Percentiles rank a stretch among this genome's conserved stretches.
phyloP scores from a whole-genome alignment of 2,113 vertebrate species.

The Neotoma lepida region DNA sequence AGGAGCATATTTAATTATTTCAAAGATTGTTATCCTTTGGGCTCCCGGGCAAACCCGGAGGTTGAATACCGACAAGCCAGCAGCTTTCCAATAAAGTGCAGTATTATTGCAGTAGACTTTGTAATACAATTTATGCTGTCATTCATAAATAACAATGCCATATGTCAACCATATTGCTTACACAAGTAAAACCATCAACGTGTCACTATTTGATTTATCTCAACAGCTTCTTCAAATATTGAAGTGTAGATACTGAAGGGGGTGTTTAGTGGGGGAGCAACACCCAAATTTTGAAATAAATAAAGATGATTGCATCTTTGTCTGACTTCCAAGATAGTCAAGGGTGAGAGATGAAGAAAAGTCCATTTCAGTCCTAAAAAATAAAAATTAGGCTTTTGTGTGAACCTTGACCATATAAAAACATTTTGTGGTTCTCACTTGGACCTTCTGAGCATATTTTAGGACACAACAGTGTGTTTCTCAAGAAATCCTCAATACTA shows the following conservation, averaged over 20 bases:
- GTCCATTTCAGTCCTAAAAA: neutral
- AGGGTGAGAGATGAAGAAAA: neutral
- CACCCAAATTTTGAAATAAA: slow-evolving; percentile 30
- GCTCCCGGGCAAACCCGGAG: slow-evolving; percentile 56
- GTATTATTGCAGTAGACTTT: slow-evolving; percentile 77
- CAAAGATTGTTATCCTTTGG: slow-evolving; percentile 64
- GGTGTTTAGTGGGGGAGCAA: slow-evolving; percentile 28
- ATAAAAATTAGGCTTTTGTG: slow-evolving; percentile 29
- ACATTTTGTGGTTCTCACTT: neutral
- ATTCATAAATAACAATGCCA: slow-evolving; percentile 90
- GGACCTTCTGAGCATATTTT: slow-evolving; percentile 35
- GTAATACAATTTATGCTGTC: slow-evolving; percentile 87
- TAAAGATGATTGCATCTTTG: neutral
- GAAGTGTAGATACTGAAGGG: slow-evolving; percentile 74
- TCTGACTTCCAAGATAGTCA: neutral
- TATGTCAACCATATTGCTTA: slow-evolving; percentile 90
- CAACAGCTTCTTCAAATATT: slow-evolving; percentile 86
- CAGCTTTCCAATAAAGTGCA: slow-evolving; percentile 78
- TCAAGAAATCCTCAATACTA: slow-evolving; percentile 41
- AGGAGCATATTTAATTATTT: slow-evolving; percentile 62
- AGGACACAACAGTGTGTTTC: neutral
- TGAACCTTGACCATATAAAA: neutral
- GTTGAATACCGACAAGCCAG: slow-evolving; percentile 69
- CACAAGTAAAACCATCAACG: slow-evolving; percentile 87
- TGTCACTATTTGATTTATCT: slow-evolving; percentile 88